Evolutionary conservation across 2,113 vertebrate species (phyloP).

Genomic region (Urocitellus parryii): DNA sequence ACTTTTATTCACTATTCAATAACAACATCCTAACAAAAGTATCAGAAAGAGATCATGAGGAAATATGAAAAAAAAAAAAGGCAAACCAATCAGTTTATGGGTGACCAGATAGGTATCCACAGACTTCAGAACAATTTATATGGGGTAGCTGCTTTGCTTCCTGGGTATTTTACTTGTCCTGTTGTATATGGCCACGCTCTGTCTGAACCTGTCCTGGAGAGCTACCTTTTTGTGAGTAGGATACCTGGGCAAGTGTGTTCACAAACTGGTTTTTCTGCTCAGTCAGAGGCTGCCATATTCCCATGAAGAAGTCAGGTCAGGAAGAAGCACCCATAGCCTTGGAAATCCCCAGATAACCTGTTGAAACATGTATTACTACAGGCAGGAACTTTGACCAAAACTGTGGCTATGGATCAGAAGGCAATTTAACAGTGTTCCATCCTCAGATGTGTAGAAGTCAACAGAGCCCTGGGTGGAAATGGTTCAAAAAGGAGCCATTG

Average conservation of each 20-base stretch:
- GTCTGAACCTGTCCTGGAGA: conserved; percentile 68
- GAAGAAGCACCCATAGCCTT: conserved; percentile 51
- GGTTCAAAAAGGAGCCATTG: background rate
- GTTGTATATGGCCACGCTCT: background rate
- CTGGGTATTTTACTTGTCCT: conserved; percentile 22
- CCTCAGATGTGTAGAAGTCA: background rate
- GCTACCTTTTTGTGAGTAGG: conserved; percentile 15
- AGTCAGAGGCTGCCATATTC: conserved; percentile 68
- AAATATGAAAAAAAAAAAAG: background rate
- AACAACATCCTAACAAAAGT: background rate
- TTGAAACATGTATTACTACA: background rate
- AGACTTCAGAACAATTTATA: background rate
- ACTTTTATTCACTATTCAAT: background rate
- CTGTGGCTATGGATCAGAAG: background rate
- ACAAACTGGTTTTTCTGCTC: conserved; percentile 82
- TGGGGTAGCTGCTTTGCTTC: background rate
- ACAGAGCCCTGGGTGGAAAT: background rate
- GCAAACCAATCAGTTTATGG: background rate
- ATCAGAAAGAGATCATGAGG: background rate
- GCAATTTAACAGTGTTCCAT: background rate
- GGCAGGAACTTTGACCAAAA: conserved; percentile 47
- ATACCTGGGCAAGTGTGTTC: conserved; percentile 37
- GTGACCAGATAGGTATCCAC: background rate
- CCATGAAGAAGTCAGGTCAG: conserved; percentile 51
- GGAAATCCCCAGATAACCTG: conserved; percentile 73